These are phyloP conservation scores for Mormyrus proboscirostris DNA, from an alignment of 2,797 vertebrate genomes.

Conservation along the genomic window DNA sequence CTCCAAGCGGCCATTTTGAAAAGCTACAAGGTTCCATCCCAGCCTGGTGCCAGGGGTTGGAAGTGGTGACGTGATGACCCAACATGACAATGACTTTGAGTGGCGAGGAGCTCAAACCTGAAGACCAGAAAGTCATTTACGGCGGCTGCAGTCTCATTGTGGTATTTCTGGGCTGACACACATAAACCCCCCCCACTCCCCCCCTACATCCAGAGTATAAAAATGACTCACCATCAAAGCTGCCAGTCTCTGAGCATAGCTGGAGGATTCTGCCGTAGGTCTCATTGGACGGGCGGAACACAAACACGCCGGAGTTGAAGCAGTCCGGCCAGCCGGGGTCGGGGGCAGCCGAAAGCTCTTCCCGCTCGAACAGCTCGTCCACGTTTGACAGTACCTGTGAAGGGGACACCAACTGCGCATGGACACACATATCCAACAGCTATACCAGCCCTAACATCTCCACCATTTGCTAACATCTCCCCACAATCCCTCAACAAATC, in stretches of 20 bases:
- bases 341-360: conserved; percentile 90
- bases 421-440: background rate
- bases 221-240: conserved; percentile 82
- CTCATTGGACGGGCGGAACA: conserved; percentile 81
- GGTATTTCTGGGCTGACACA: background rate
- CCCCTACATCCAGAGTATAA: background rate
- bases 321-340: conserved; percentile 98
- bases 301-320: conserved; percentile 95
- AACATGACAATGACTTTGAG: background rate
- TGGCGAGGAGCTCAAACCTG: background rate
- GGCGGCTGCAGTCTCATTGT: background rate
- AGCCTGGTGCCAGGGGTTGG: background rate
- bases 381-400: conserved; percentile 83
- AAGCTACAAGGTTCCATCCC: background rate
- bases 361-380: conserved; percentile 91
- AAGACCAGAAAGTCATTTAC: background rate
- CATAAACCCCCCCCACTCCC: background rate
- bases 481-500: background rate
- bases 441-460: background rate
- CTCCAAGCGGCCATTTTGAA: background rate
- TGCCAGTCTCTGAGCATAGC: conserved; percentile 79
- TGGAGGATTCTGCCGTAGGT: conserved; percentile 76
- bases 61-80: background rate
- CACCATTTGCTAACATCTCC: background rate
- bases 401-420: background rate